Evolutionary conservation across 2,113 vertebrate species (phyloP), one percentile per base, ranked within the genome.

Genomic region (Pandion haliaetus): DNA sequence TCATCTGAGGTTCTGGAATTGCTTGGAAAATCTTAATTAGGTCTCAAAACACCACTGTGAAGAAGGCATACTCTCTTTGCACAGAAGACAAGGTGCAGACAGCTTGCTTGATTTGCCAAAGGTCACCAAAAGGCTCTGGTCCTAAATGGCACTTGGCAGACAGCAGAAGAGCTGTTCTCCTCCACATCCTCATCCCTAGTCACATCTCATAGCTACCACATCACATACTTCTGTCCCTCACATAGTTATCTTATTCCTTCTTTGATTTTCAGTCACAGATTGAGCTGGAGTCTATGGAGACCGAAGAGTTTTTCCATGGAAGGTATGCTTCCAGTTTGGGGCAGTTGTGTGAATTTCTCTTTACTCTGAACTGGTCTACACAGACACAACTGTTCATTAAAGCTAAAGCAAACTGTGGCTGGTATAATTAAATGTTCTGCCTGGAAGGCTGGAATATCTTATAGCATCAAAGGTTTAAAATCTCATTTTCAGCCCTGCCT

Each of bases 21-120:
- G 15, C 78, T 77, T 77, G 49, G 66, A 94, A 96, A 96, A 91
- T 61, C 81, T 94, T 96, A 94, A 95, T 92, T 92, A 97, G 93
- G 88, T 92, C 95, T 96, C 95, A 84, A 72, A 96, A 62, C 86
- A 86, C 79, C 29, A 8, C 58, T 73, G 73, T 52, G 78, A 94
- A 79, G 70, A 72, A 93, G 57, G 84, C 50, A 59, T 36, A 84
- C 40, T 71, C 74, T 77, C 88, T 62, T 29, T 36, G 80, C 72
- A 62, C 66, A 58, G 40, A 82, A 66, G 73, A 45, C 36, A 82
- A 89, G 49, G 65, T 54, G 45, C 66, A 95, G 62, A 50, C 10
- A 85, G 62, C 42, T 79, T 31, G 38, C 3, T 5, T 47, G 54
- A 76, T 73, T 50, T 88, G 54, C 70, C 84, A 91, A 45, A 85